Percentiles rank a stretch among this genome's conserved stretches.
Evolutionary conservation across 2,113 vertebrate species (phyloP).

Genomic region (Heptranchias perlo): DNA sequence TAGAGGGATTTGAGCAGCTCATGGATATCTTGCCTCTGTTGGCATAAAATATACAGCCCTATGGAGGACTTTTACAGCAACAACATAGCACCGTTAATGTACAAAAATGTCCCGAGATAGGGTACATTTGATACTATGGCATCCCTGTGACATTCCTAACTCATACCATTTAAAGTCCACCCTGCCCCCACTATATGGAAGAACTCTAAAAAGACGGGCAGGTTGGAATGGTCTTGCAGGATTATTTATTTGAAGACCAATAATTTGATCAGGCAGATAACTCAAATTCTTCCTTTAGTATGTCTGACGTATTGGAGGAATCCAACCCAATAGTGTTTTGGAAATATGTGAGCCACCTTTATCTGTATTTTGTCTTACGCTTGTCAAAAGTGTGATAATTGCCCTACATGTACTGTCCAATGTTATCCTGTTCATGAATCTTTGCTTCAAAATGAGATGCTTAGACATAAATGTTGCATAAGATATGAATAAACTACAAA

Average conservation of each 20-base stretch:
- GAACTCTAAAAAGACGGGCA: not conserved
- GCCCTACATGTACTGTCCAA: not conserved
- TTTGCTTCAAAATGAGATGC: not conserved
- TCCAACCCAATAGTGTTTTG: not conserved
- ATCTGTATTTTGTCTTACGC: not conserved
- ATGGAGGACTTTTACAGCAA: not conserved
- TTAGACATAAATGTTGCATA: not conserved
- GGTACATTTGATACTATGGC: not conserved
- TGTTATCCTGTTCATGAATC: not conserved
- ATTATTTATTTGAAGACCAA: not conserved
- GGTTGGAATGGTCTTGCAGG: not conserved
- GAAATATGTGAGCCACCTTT: not conserved
- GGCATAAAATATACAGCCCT: not conserved
- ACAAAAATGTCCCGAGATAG: not conserved
- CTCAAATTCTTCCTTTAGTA: not conserved
- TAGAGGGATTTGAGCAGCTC: not conserved
- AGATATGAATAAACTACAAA: not conserved
- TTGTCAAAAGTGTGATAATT: not conserved
- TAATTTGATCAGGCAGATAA: not conserved
- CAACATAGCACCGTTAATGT: not conserved
- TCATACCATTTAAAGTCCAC: not conserved
- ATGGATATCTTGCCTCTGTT: not conserved
- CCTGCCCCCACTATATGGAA: not conserved
- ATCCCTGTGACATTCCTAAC: not conserved
- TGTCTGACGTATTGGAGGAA: not conserved